Percentiles rank a stretch among this genome's conserved stretches.
Evolutionary conservation across 2,797 vertebrate genomes (phyloP).

Genomic region (Acanthopagrus latus): DNA sequence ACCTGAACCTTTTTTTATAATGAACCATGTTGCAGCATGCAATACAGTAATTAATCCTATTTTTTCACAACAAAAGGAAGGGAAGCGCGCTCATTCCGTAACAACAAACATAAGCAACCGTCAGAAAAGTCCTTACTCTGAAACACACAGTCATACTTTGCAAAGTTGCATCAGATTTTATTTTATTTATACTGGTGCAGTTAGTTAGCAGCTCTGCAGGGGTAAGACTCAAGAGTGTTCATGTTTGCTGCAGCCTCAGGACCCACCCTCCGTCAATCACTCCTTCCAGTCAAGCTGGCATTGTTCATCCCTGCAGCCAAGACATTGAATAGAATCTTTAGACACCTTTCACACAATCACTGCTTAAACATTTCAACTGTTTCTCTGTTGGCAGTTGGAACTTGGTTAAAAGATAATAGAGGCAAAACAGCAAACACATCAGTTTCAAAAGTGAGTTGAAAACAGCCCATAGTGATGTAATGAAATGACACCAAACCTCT

Average conservation of each 20-base stretch:
- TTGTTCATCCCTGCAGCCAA: constrained; percentile 6
- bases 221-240: constrained; percentile 18
- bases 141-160: constrained; percentile 12
- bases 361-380: not conserved
- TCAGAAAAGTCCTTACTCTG: not conserved
- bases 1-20: not conserved
- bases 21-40: not conserved
- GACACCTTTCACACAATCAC: constrained; percentile 15
- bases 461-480: constrained; percentile 22
- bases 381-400: not conserved
- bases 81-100: not conserved
- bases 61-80: constrained; percentile 14
- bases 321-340: not conserved
- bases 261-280: constrained; percentile 19
- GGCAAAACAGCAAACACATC: not conserved
- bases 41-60: constrained; percentile 15
- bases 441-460: constrained; percentile 6
- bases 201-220: constrained; percentile 29
- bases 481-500: not conserved
- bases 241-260: constrained; percentile 11
- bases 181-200: constrained; percentile 30
- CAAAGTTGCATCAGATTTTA: constrained; percentile 29
- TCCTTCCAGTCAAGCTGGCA: not conserved
- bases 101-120: constrained; percentile 15
- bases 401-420: not conserved